A percentile compares a stretch with the other conserved stretches of the same genome.
Conservation (phyloP, 2,888 invertebrate genomes). For the Uropetala carovei region DNA sequence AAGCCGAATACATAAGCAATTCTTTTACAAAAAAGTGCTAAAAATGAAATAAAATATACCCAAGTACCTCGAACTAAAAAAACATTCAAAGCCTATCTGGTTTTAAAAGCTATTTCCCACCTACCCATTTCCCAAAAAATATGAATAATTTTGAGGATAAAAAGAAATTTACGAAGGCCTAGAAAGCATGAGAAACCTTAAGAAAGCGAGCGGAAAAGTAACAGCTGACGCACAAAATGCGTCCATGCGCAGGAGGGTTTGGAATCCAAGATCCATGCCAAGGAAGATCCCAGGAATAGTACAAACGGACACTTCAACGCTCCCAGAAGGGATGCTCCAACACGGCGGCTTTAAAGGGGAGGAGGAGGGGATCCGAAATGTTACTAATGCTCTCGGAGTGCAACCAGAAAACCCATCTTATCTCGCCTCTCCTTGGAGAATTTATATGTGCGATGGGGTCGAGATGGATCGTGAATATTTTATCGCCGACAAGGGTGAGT, state of each 20-base stretch:
- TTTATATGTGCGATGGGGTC: too few relatives aligned
- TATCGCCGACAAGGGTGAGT: too few relatives aligned
- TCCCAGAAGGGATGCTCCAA: not conserved
- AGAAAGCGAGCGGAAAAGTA: not conserved
- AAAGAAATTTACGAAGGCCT: not conserved
- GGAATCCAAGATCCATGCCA: conserved; percentile 10
- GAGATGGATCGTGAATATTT: too few relatives aligned
- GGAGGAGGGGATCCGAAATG: not conserved
- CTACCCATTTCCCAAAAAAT: not conserved
- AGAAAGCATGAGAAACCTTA: not conserved
- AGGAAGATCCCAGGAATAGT: conserved; percentile 21
- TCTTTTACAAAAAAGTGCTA: too few relatives aligned
- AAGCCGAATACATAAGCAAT: too few relatives aligned
- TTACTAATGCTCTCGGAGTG: not conserved
- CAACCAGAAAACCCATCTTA: not conserved
- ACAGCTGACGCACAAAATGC: conserved; percentile 3
- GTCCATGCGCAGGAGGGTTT: not conserved
- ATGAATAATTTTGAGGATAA: not conserved
- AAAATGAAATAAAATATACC: too few relatives aligned
- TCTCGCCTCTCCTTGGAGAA: not conserved
- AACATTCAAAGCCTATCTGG: too few relatives aligned
- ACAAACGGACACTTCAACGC: conserved; percentile 12
- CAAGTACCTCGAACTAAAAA: too few relatives aligned
- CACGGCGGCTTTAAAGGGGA: not conserved
- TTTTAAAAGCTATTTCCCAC: too few relatives aligned